Evolutionary conservation across 2,797 vertebrate genomes (phyloP).

Genomic region (Odontamblyopus lacepedii): DNA sequence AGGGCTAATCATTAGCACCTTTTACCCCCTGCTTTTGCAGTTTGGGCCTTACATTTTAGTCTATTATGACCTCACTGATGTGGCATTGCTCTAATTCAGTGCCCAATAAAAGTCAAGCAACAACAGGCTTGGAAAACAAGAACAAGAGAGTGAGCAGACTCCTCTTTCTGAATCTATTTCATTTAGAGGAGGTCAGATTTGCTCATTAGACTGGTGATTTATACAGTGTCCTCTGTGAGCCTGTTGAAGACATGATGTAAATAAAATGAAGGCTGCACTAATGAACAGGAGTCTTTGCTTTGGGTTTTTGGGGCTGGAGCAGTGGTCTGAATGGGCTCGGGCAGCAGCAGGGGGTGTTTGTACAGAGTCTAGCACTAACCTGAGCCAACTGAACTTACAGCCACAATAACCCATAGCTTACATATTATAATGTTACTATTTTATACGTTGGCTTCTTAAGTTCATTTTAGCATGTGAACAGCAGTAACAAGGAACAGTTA

Average conservation of each 20-base stretch:
- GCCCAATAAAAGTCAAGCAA: background rate
- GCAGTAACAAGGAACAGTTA: too few species aligned
- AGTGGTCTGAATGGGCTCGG: slow-evolving; percentile 30
- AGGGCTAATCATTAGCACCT: slow-evolving; percentile 31
- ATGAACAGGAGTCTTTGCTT: slow-evolving; percentile 16
- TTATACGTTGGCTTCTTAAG: too few species aligned
- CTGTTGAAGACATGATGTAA: background rate
- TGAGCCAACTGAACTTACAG: slow-evolving; percentile 50
- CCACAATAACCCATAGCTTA: slow-evolving; percentile 35
- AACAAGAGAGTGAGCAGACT: background rate
- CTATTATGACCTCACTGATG: slow-evolving; percentile 3
- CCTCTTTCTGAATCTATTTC: background rate
- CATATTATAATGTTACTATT: too few species aligned
- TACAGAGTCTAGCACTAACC: slow-evolving; percentile 17
- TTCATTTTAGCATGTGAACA: too few species aligned
- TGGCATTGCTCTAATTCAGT: background rate
- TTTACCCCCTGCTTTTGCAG: background rate
- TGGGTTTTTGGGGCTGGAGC: slow-evolving; percentile 17
- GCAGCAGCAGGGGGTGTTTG: slow-evolving; percentile 26
- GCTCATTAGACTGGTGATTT: background rate
- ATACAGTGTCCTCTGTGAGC: background rate
- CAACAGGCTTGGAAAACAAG: background rate
- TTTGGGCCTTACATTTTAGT: slow-evolving; percentile 1
- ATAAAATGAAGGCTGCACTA: slow-evolving; percentile 13
- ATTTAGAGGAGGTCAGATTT: background rate